Evolutionary conservation across 2,888 invertebrate species (phyloP), one percentile per base, ranked within the genome.

Genomic region (Ceramica pisi): DNA sequence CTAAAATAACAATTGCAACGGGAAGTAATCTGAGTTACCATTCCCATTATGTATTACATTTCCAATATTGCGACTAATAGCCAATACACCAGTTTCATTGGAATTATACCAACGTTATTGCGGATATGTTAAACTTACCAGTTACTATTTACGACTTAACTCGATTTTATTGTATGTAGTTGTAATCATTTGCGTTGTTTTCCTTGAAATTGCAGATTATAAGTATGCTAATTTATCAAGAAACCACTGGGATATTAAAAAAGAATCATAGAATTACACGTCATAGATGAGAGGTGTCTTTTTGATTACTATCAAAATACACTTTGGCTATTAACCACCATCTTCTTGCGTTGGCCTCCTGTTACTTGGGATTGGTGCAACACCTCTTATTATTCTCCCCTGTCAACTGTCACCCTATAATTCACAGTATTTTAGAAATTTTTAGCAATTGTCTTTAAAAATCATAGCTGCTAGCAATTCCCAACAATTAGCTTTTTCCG

Each of bases 1-100:
- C 31, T 57, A 35, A 56, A 69, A 74, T 65, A 80, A 59, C 53
- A 61, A 80, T 80, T 31, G 38, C 35, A 68, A 38, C 56, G 44
- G 56, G 55, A 51, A 64, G 55, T 74, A 67, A 73, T 79, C 60
- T 65, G 41, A 48, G 61, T 80, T 68, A 64, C 71, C 35, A 53
- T 74, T 84, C 82, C 80, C 84, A 81, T 76, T 66, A 65, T 69
- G 48, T 62, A 55, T 60, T 53, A 78, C 53, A 68, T 75, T 80
- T 82, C 78, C 80, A 80, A 53, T 74, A 64, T 53, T 21, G 60
- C 50, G 41, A 9, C 41, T 64, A 66, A 69, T 80, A n/a, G 66
- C 64, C 61, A 59, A 60, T 53, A 60, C 46, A 44, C 3, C 41
- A 35, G 44, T 48, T 60, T 48, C 64, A 68, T 53, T 57, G 68